phyloP scores from a whole-genome alignment of 2,888 invertebrate species.

The Hirtodrosophila alboralis region DNA sequence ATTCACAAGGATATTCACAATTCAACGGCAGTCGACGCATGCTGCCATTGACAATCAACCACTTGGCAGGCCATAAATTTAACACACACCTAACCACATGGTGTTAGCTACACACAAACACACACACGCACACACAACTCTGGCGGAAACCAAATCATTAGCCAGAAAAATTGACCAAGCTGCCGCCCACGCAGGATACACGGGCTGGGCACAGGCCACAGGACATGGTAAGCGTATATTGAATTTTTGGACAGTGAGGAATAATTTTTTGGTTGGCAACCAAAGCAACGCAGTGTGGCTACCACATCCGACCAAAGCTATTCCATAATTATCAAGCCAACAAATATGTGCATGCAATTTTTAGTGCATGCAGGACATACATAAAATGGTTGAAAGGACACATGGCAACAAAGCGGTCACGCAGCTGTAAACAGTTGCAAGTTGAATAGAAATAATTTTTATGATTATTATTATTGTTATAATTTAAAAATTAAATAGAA shows the following conservation, averaged over 20 bases:
- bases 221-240: slow-evolving; percentile 40
- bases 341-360: slow-evolving; percentile 57
- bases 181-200: slow-evolving; percentile 32
- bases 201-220: slow-evolving; percentile 14
- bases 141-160: slow-evolving; percentile 71
- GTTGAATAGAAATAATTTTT: slow-evolving; percentile 18
- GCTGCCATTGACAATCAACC: slow-evolving; percentile 72
- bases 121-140: slow-evolving; percentile 12
- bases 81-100: too few species aligned
- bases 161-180: slow-evolving; percentile 73
- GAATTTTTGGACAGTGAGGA: slow-evolving; percentile 58
- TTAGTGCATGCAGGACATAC: slow-evolving; percentile 10
- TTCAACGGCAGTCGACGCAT: slow-evolving; percentile 54
- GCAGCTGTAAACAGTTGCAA: slow-evolving; percentile 32
- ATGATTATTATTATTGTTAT: too few species aligned
- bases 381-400: slow-evolving; percentile 1
- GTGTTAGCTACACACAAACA: slow-evolving; percentile 12
- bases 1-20: slow-evolving; percentile 51
- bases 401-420: slow-evolving; percentile 33
- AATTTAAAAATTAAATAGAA: too few species aligned
- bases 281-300: slow-evolving; percentile 64
- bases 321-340: slow-evolving; percentile 72
- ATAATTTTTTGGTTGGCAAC: slow-evolving; percentile 47
- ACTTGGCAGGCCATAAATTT: slow-evolving; percentile 76
- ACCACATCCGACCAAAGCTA: slow-evolving; percentile 55